Percentiles rank a stretch among this genome's conserved stretches.
Conservation (phyloP, 2,113 vertebrate species). For the Phocoena sinus region DNA sequence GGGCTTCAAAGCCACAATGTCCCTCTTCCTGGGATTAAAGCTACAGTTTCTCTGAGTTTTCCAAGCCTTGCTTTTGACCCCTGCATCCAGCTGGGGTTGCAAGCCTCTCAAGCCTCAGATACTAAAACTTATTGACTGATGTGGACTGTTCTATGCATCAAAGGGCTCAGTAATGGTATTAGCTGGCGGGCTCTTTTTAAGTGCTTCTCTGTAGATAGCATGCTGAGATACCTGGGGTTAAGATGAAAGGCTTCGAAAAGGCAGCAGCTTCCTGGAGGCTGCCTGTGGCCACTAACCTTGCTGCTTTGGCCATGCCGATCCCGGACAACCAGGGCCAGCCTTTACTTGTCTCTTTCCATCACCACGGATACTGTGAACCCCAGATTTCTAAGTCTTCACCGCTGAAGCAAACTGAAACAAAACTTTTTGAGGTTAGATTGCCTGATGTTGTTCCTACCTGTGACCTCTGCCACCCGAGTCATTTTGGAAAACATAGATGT, state of each 20-base stretch:
- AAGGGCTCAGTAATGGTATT: conserved; percentile 30
- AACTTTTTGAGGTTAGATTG: background rate
- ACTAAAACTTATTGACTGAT: conserved; percentile 33
- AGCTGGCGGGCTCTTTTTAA: conserved; percentile 9
- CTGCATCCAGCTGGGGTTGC: background rate
- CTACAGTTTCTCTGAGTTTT: background rate
- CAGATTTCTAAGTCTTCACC: background rate
- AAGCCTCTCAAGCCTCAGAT: background rate
- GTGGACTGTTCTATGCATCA: background rate
- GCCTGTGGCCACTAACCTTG: background rate
- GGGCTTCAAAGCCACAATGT: rapidly evolving
- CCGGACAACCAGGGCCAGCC: background rate
- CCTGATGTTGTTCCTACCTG: no score
- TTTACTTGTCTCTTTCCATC: background rate
- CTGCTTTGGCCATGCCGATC: background rate
- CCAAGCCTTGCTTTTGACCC: background rate
- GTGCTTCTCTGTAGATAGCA: conserved; percentile 36
- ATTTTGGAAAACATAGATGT: background rate
- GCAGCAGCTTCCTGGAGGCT: background rate
- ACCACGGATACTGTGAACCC: background rate
- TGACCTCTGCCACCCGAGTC: no score
- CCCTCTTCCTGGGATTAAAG: background rate
- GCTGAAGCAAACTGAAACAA: background rate
- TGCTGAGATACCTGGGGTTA: conserved; percentile 19
- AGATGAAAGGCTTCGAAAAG: conserved; percentile 62